These are phyloP conservation scores for Mamestra brassicae DNA, from an alignment of 2,888 invertebrate species.

Conservation along the genomic window DNA sequence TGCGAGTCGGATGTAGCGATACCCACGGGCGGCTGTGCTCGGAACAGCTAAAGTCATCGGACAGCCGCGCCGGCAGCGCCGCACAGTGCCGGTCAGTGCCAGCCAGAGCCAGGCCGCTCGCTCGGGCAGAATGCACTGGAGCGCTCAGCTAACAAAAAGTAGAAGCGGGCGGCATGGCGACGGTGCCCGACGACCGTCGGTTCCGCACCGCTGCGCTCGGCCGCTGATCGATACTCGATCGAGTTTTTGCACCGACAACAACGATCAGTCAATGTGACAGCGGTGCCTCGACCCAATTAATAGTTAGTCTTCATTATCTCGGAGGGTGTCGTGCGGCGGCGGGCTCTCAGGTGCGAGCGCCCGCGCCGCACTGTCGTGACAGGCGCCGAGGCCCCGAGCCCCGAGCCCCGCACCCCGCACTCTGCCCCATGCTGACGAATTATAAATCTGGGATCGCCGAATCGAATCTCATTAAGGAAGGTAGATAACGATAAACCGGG, in stretches of 20 bases:
- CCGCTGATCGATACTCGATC: slow-evolving; percentile 49
- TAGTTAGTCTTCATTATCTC: slow-evolving; percentile 63
- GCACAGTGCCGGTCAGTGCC: not conserved
- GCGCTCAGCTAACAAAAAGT: slow-evolving; percentile 25
- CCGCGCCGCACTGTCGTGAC: too few relatives aligned
- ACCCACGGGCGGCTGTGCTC: not conserved
- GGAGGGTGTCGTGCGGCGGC: slow-evolving; percentile 34
- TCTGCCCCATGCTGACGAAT: not conserved
- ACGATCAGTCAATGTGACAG: slow-evolving; percentile 55
- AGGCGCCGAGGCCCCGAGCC: too few relatives aligned
- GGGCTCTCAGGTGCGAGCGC: slow-evolving; percentile 39
- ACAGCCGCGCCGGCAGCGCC: not conserved
- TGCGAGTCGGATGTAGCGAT: not conserved
- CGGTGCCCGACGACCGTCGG: not conserved
- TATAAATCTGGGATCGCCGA: slow-evolving; percentile 29
- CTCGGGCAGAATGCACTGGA: slow-evolving; percentile 2
- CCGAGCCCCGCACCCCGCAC: too few relatives aligned
- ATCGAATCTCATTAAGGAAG: slow-evolving; percentile 18
- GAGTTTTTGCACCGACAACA: slow-evolving; percentile 54
- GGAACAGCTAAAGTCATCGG: not conserved
- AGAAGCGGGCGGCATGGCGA: not conserved
- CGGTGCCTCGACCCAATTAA: slow-evolving; percentile 64
- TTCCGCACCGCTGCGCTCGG: slow-evolving; percentile 29
- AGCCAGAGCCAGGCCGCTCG: not conserved
- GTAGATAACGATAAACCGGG: not conserved